These are phyloP conservation scores for Stegostoma tigrinum DNA, from an alignment of 2,113 vertebrate genomes.

Conservation along the genomic window DNA sequence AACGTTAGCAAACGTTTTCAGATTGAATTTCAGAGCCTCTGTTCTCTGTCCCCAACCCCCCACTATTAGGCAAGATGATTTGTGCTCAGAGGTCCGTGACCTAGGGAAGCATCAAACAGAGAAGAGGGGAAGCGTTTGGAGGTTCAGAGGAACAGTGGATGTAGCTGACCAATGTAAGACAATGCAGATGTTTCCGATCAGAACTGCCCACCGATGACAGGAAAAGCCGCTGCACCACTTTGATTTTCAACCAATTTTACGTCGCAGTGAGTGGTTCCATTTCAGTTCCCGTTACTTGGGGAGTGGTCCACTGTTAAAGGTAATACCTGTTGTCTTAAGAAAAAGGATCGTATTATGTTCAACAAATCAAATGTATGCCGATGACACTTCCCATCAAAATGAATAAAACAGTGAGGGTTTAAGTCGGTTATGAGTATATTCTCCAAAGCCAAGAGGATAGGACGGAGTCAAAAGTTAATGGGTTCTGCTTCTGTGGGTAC, in stretches of 20 bases:
- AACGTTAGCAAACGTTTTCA: conserved; percentile 64
- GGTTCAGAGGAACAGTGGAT: conserved; percentile 64
- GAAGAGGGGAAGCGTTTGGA: conserved; percentile 78
- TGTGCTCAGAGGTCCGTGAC: conserved; percentile 87
- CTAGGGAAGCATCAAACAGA: conserved; percentile 80
- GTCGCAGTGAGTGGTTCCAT: not conserved
- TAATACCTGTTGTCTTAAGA: too few relatives aligned
- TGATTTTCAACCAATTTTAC: conserved; percentile 38
- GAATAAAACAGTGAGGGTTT: not conserved
- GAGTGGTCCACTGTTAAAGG: not conserved
- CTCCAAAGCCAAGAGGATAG: not conserved
- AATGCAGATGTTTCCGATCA: conserved; percentile 86
- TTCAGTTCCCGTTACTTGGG: not conserved
- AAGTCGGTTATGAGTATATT: not conserved
- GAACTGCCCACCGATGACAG: conserved; percentile 49
- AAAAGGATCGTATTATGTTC: not conserved
- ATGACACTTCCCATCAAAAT: not conserved
- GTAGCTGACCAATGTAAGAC: conserved; percentile 64
- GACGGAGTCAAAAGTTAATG: not conserved
- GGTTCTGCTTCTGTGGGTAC: not conserved
- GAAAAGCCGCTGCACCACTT: conserved; percentile 42
- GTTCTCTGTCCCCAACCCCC: conserved; percentile 58
- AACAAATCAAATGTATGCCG: not conserved
- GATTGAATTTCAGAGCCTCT: conserved; percentile 79
- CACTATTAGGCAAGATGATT: conserved; percentile 77